A percentile compares a stretch with the other conserved stretches of the same genome.
These are phyloP conservation scores for Drosophila grimshawi DNA, from an alignment of 1,140 invertebrate genomes.

Conservation along the genomic window DNA sequence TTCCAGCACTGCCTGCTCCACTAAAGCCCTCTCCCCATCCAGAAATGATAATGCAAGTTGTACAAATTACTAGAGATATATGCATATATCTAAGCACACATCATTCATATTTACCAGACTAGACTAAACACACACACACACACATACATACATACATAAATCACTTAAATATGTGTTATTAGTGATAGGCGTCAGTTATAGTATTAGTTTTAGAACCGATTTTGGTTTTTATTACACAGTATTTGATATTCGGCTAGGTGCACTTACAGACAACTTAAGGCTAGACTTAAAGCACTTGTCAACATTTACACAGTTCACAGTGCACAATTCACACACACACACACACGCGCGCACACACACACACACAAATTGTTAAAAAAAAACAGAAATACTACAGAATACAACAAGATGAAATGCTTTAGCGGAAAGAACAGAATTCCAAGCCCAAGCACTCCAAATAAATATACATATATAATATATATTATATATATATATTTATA, in stretches of 20 bases:
- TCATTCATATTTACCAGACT: conserved; percentile 26
- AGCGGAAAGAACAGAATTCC: conserved; percentile 6
- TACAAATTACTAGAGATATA: conserved; percentile 10
- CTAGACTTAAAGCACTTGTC: conserved; percentile 30
- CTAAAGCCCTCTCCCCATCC: no score
- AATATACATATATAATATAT: neutral
- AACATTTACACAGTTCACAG: conserved; percentile 36
- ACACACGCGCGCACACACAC: neutral
- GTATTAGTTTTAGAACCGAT: neutral
- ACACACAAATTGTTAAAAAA: conserved; percentile 1
- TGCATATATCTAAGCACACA: conserved; percentile 26
- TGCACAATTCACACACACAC: conserved; percentile 4
- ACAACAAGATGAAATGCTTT: conserved; percentile 17
- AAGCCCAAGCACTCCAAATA: neutral
- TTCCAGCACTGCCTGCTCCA: neutral
- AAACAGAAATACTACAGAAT: conserved; percentile 13
- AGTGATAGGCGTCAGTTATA: conserved; percentile 3
- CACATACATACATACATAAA: conserved; percentile 7
- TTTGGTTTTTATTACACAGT: conserved; percentile 6
- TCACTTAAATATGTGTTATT: conserved; percentile 10
- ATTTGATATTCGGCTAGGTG: conserved; percentile 29
- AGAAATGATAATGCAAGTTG: neutral
- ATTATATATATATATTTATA: neutral
- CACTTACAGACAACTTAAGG: conserved; percentile 34
- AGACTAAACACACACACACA: conserved; percentile 7